These are phyloP conservation scores for Drosophila persimilis DNA, from an alignment of 1,140 invertebrate genomes.

Conservation along the genomic window DNA sequence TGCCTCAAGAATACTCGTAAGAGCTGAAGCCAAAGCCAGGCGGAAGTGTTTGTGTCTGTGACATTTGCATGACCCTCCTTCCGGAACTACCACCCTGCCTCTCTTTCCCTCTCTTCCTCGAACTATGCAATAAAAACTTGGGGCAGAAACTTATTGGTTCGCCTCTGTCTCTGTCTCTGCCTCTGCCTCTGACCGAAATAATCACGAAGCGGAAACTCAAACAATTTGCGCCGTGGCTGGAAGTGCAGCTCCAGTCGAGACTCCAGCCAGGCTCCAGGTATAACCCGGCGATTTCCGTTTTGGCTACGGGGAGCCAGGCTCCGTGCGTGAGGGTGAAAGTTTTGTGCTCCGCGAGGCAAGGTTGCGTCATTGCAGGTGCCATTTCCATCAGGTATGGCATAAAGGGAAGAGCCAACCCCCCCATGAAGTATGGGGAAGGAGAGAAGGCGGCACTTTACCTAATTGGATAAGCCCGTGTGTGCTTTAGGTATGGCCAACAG, in stretches of 20 bases:
- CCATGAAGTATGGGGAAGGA: not conserved
- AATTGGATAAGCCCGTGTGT: constrained; percentile 7
- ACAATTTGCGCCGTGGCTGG: constrained; percentile 54
- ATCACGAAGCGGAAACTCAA: constrained; percentile 66
- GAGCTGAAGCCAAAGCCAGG: constrained; percentile 15
- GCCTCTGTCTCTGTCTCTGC: not conserved
- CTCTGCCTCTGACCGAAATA: constrained; percentile 36
- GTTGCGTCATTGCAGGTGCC: constrained; percentile 20
- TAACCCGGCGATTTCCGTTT: constrained; percentile 38
- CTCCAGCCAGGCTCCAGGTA: constrained; percentile 16
- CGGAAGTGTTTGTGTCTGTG: constrained; percentile 69
- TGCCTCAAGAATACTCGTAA: constrained; percentile 6
- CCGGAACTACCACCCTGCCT: not conserved
- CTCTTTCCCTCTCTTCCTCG: not conserved
- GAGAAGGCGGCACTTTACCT: constrained; percentile 5
- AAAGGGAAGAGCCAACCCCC: not conserved
- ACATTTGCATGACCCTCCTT: constrained; percentile 62
- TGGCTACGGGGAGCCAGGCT: constrained; percentile 21
- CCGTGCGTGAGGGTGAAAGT: constrained; percentile 35
- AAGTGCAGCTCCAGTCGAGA: constrained; percentile 25
- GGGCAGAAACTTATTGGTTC: constrained; percentile 56
- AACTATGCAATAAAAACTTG: constrained; percentile 53
- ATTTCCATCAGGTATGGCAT: not conserved
- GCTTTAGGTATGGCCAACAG: too few relatives aligned
- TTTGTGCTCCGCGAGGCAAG: constrained; percentile 12